phyloP scores from a whole-genome alignment of 2,888 invertebrate species.

The Folsomia manolachei region DNA sequence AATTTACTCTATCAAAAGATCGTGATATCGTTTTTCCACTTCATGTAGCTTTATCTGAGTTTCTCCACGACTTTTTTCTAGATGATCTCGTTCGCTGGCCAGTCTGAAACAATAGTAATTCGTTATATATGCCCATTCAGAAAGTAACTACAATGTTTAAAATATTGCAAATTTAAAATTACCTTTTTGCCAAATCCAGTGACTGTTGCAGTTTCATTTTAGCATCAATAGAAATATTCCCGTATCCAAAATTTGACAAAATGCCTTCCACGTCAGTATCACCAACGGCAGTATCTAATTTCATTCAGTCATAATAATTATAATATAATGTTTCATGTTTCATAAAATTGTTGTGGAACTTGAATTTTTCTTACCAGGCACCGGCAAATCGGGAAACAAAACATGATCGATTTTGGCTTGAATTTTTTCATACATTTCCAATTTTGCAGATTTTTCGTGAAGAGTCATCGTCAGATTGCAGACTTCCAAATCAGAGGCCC shows the following conservation, averaged over 20 bases:
- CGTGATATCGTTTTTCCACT: slow-evolving; percentile 19
- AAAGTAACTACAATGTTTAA: too few relatives aligned
- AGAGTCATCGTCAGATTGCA: not conserved
- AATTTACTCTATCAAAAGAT: slow-evolving; percentile 19
- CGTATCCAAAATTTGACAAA: not conserved
- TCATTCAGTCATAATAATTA: too few relatives aligned
- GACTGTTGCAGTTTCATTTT: slow-evolving; percentile 8
- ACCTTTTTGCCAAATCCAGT: slow-evolving; percentile 15
- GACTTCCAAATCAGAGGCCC: not conserved
- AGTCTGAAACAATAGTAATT: slow-evolving; percentile 16
- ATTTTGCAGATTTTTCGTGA: not conserved
- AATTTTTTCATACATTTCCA: not conserved
- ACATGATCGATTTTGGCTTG: not conserved
- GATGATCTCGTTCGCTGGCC: slow-evolving; percentile 19
- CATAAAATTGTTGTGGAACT: not conserved
- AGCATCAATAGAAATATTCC: not conserved
- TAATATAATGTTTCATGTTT: not conserved
- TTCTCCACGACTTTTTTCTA: slow-evolving; percentile 17
- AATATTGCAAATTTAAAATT: too few relatives aligned
- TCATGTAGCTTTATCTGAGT: not conserved
- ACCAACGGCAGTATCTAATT: not conserved
- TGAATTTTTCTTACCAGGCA: not conserved
- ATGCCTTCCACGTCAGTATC: slow-evolving; percentile 5
- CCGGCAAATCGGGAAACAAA: not conserved
- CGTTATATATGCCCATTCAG: not conserved